Percentiles rank a stretch among this genome's conserved stretches.
phyloP scores from a whole-genome alignment of 2,888 invertebrate species.

The Eucriotettix oculatus region DNA sequence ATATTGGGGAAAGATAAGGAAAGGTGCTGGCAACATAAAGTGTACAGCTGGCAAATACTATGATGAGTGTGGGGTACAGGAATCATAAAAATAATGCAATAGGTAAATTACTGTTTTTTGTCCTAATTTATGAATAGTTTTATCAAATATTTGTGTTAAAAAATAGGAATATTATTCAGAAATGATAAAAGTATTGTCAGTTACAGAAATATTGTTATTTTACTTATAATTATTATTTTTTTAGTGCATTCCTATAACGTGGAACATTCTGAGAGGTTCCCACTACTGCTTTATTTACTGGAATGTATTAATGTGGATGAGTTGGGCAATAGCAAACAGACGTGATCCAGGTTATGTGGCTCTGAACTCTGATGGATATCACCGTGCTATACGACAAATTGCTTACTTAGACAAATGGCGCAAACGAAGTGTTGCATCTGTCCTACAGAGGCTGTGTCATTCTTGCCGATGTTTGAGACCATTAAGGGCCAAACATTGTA shows the following conservation, averaged over 20 bases:
- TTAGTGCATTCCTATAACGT: slow-evolving; percentile 76
- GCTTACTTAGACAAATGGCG: slow-evolving; percentile 88
- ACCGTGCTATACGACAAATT: slow-evolving; percentile 78
- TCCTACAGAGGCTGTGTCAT: slow-evolving; percentile 71
- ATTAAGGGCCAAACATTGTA: slow-evolving; percentile 77
- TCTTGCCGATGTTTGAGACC: slow-evolving; percentile 80
- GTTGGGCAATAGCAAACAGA: slow-evolving; percentile 77
- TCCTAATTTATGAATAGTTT: not conserved
- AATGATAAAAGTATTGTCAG: not conserved
- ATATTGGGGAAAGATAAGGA: too few species aligned
- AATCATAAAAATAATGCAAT: too few species aligned
- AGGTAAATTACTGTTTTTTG: too few species aligned
- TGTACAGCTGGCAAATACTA: too few species aligned
- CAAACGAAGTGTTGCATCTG: slow-evolving; percentile 44
- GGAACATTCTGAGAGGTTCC: slow-evolving; percentile 70
- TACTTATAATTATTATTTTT: slow-evolving; percentile 2
- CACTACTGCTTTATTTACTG: slow-evolving; percentile 83
- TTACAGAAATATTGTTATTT: not conserved
- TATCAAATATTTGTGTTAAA: not conserved
- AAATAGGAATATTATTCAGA: not conserved
- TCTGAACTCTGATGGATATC: slow-evolving; percentile 77
- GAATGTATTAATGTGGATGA: slow-evolving; percentile 86
- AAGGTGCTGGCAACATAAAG: too few species aligned
- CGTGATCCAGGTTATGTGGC: slow-evolving; percentile 82
- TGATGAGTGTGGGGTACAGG: too few species aligned